These are phyloP conservation scores for Sylvia atricapilla DNA, from an alignment of 2,113 vertebrate species.

Conservation along the genomic window DNA sequence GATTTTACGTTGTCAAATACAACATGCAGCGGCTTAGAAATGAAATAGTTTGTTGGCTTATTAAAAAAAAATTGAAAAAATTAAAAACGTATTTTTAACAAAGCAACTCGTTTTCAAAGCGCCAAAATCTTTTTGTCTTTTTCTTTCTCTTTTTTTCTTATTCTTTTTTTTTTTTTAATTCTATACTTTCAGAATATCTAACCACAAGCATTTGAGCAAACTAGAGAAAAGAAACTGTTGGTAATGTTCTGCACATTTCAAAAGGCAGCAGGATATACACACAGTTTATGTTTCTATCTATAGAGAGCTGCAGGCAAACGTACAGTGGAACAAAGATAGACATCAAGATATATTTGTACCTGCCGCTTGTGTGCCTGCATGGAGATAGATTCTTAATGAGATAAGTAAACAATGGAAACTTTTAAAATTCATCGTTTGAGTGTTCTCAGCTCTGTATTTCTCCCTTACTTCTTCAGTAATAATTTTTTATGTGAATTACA, in stretches of 20 bases:
- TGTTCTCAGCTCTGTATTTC: not conserved
- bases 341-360: conserved; percentile 66
- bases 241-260: conserved; percentile 71
- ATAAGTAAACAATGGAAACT: conserved; percentile 80
- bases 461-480: not conserved
- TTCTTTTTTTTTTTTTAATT: not conserved
- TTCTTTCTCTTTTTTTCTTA: not conserved
- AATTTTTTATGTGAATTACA: not conserved
- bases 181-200: conserved; percentile 56
- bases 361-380: conserved; percentile 55
- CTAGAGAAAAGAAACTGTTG: conserved; percentile 71
- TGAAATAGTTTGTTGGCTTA: not conserved
- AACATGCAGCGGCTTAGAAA: not conserved
- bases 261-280: conserved; percentile 64
- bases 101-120: not conserved
- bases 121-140: not conserved
- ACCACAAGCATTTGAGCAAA: conserved; percentile 65
- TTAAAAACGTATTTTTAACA: not conserved
- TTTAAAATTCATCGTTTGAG: conserved; percentile 52
- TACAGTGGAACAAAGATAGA: conserved; percentile 73
- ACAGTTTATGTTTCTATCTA: conserved; percentile 71
- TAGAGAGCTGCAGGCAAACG: conserved; percentile 66
- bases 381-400: conserved; percentile 59
- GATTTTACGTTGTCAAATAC: not conserved
- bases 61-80: not conserved